These are phyloP conservation scores for Galagoides demidoff DNA, from an alignment of 2,797 vertebrate genomes.

Conservation along the genomic window DNA sequence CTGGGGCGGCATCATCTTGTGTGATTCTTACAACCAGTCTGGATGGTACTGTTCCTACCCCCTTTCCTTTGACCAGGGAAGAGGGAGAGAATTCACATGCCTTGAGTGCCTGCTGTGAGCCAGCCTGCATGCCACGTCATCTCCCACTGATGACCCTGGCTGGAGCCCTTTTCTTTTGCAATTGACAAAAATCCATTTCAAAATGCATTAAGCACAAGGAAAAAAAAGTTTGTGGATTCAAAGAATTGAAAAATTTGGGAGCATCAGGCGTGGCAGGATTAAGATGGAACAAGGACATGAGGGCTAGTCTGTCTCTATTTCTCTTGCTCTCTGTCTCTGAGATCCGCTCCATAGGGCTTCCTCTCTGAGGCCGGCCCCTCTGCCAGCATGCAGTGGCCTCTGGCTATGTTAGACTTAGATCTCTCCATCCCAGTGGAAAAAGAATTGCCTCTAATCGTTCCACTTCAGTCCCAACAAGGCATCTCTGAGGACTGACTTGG, in stretches of 20 bases:
- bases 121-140: rapidly evolving
- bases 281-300: neutral
- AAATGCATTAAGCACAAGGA: neutral
- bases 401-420: neutral
- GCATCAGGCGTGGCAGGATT: neutral
- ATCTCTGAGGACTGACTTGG: neutral
- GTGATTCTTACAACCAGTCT: neutral
- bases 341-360: neutral
- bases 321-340: rapidly evolving
- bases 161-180: neutral
- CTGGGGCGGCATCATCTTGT: neutral
- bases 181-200: neutral
- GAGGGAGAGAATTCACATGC: neutral
- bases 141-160: neutral
- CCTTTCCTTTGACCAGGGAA: neutral
- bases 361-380: neutral
- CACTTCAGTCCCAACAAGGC: neutral
- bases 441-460: neutral
- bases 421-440: neutral
- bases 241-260: neutral
- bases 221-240: neutral
- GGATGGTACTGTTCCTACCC: rapidly evolving
- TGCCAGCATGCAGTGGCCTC: neutral
- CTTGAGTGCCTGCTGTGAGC: neutral
- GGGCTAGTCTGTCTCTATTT: neutral